A percentile compares a stretch with the other conserved stretches of the same genome.
phyloP scores from a whole-genome alignment of 2,797 vertebrate species.

The Bovichtus variegatus region DNA sequence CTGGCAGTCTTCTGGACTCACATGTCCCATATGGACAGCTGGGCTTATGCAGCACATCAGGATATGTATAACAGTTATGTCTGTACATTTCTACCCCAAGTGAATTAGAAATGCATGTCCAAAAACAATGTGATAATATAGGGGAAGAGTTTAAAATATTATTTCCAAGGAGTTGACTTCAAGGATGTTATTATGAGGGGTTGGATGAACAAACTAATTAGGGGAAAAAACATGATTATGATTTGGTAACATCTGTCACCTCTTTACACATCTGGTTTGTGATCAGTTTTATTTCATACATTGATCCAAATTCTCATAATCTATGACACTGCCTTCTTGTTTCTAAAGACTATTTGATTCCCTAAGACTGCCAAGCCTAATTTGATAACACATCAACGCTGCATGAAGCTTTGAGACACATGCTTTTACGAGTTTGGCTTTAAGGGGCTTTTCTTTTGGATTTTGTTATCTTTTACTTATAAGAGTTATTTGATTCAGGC shows the following conservation, averaged over 20 bases:
- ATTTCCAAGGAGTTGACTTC: conserved; percentile 2
- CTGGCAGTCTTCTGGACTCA: conserved; percentile 68
- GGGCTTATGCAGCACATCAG: conserved; percentile 12
- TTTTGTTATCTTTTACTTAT: conserved; percentile 51
- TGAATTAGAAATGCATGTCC: conserved; percentile 11
- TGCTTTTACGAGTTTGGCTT: conserved; percentile 81
- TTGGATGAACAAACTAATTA: not conserved
- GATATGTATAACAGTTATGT: not conserved
- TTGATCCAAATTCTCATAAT: conserved; percentile 37
- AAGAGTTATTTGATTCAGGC: conserved; percentile 47
- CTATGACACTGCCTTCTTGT: conserved; percentile 11
- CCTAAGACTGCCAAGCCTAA: conserved; percentile 88
- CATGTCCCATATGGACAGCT: conserved; percentile 38
- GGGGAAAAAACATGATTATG: not conserved
- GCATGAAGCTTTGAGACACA: conserved; percentile 87
- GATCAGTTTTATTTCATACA: conserved; percentile 28
- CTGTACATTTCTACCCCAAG: conserved; percentile 5
- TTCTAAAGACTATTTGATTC: conserved; percentile 36
- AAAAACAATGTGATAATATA: conserved; percentile 8
- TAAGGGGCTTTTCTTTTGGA: conserved; percentile 56
- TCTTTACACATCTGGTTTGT: conserved; percentile 25
- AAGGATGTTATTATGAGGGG: not conserved
- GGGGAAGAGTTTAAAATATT: conserved; percentile 2
- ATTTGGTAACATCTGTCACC: not conserved
- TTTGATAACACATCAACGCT: conserved; percentile 75